Evolutionary conservation across 2,888 invertebrate species (phyloP).

Genomic region (Suillia variegata): DNA sequence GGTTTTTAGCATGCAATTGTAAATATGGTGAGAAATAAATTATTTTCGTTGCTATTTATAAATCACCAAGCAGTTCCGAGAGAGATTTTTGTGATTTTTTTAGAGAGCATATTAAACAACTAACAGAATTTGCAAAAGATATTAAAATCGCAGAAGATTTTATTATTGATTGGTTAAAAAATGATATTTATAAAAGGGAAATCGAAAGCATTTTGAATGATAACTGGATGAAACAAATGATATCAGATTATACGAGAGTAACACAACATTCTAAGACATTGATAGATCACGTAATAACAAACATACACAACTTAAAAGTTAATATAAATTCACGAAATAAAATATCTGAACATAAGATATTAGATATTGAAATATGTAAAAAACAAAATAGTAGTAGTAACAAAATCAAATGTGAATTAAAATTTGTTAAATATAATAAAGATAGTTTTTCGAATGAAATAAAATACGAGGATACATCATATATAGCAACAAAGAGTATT

Average conservation of each 20-base stretch:
- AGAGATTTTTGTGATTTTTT: conserved; percentile 16
- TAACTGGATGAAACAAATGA: conserved; percentile 4
- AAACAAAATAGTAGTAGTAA: no score
- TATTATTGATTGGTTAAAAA: conserved; percentile 6
- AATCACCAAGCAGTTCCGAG: conserved; percentile 19
- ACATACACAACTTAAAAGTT: neutral
- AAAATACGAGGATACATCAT: no score
- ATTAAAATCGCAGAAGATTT: conserved; percentile 5
- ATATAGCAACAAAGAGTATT: no score
- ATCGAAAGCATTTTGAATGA: conserved; percentile 12
- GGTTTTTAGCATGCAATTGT: no score
- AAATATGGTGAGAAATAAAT: conserved; percentile 5
- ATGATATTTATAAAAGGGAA: conserved; percentile 12
- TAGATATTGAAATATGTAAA: neutral
- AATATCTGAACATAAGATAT: neutral
- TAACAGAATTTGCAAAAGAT: neutral
- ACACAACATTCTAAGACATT: conserved; percentile 10
- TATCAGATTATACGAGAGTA: conserved; percentile 8
- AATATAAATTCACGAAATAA: neutral
- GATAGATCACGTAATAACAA: conserved; percentile 13
- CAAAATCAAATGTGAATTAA: no score
- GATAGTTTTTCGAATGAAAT: no score
- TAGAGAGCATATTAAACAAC: conserved; percentile 2
- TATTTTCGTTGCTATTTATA: conserved; percentile 1
- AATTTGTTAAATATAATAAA: no score